Percentiles rank a stretch among this genome's conserved stretches.
phyloP scores from a whole-genome alignment of 2,888 invertebrate species.

The Alsophila aescularia region DNA sequence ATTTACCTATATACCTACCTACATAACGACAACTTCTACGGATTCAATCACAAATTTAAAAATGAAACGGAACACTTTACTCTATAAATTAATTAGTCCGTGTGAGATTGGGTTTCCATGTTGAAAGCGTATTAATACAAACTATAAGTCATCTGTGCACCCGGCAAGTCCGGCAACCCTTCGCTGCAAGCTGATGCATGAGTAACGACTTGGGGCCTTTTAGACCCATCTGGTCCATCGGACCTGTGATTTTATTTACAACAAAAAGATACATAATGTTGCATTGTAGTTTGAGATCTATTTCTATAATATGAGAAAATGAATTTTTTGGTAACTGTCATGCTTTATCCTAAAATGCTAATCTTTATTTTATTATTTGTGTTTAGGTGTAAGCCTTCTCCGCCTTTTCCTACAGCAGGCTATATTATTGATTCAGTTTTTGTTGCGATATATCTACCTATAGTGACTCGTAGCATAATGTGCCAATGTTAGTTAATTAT shows the following conservation, averaged over 20 bases:
- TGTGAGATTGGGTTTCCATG: slow-evolving; percentile 70
- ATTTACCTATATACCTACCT: no score
- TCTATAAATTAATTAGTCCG: slow-evolving; percentile 70
- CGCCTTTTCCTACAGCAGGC: background rate
- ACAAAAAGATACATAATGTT: slow-evolving; percentile 1
- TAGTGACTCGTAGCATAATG: background rate
- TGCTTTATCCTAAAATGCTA: background rate
- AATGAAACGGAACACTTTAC: slow-evolving; percentile 11
- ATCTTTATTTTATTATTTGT: background rate
- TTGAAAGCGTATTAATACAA: slow-evolving; percentile 75
- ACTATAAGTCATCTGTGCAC: slow-evolving; percentile 73
- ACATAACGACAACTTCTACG: no score
- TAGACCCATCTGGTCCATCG: slow-evolving; percentile 22
- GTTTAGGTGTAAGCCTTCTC: background rate
- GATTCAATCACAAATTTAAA: slow-evolving; percentile 1
- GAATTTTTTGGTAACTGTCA: no score
- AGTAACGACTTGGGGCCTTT: slow-evolving; percentile 57
- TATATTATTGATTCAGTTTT: background rate
- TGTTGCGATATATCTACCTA: background rate
- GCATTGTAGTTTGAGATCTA: background rate
- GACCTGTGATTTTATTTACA: slow-evolving; percentile 17
- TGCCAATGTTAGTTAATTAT: no score
- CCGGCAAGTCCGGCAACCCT: slow-evolving; percentile 63
- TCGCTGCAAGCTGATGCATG: slow-evolving; percentile 80
- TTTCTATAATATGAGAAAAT: no score